phyloP scores from a whole-genome alignment of 2,797 vertebrate species.

The Merluccius polli region DNA sequence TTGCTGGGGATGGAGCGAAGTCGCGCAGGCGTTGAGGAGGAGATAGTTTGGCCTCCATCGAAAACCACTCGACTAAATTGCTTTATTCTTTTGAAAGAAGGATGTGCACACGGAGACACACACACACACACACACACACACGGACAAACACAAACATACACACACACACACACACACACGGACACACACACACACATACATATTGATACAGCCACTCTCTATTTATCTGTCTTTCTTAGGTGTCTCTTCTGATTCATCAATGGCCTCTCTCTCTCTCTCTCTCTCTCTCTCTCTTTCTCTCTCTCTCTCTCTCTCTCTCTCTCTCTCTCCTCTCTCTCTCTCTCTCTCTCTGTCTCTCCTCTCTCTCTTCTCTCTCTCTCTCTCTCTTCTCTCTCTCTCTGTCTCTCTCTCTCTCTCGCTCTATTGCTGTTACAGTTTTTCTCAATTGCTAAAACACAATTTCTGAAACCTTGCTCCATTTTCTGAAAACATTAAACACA shows the following conservation, averaged over 20 bases:
- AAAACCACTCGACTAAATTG: not conserved
- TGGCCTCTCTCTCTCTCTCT: not conserved
- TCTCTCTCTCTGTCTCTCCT: not conserved
- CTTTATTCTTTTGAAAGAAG: constrained; percentile 1
- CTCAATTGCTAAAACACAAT: no score
- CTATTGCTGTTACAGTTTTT: no score
- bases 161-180: not conserved
- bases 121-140: not conserved
- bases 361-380: no score
- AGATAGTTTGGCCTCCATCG: not conserved
- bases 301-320: no score
- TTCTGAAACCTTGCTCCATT: no score
- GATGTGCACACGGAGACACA: not conserved
- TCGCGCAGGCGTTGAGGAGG: not conserved
- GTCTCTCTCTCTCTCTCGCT: no score
- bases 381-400: no score
- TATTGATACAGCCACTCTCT: not conserved
- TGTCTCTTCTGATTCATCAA: not conserved
- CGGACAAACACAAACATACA: not conserved
- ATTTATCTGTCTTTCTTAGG: not conserved
- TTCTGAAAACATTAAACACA: no score
- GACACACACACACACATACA: not conserved
- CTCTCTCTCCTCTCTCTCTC: not conserved
- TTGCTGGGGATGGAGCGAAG: not conserved
- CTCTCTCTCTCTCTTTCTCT: no score